Conservation (phyloP, 2,888 invertebrate species). For the Drosophila mercatorum region DNA sequence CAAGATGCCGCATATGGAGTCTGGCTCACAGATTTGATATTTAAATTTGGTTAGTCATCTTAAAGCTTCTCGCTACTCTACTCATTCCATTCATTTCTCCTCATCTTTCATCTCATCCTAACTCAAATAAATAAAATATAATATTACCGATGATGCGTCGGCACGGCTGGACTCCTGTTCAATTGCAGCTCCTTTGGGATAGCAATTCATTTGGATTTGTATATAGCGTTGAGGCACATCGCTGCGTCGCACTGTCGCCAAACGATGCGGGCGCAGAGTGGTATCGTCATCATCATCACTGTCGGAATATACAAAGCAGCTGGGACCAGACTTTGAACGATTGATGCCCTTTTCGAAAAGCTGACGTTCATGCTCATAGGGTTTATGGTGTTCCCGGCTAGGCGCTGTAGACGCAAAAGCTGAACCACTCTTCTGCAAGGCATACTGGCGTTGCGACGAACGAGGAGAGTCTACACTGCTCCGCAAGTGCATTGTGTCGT, state of each 20-base stretch:
- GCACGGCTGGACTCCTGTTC: slow-evolving; percentile 78
- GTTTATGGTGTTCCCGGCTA: slow-evolving; percentile 51
- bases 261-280: slow-evolving; percentile 79
- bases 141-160: slow-evolving; percentile 70
- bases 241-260: slow-evolving; percentile 82
- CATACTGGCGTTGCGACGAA: slow-evolving; percentile 79
- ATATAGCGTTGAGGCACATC: slow-evolving; percentile 82
- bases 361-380: slow-evolving; percentile 70
- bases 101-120: background rate
- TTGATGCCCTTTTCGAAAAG: slow-evolving; percentile 83
- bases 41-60: background rate
- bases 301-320: slow-evolving; percentile 83
- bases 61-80: background rate
- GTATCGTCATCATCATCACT: slow-evolving; percentile 82
- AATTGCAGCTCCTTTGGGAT: slow-evolving; percentile 76
- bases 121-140: background rate
- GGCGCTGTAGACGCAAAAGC: slow-evolving; percentile 65
- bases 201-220: slow-evolving; percentile 84
- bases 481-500: slow-evolving; percentile 82
- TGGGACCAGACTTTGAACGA: slow-evolving; percentile 85
- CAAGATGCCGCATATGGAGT: background rate
- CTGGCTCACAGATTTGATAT: background rate
- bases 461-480: slow-evolving; percentile 67
- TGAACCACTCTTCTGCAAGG: slow-evolving; percentile 84
- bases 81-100: background rate